Percentiles rank a stretch among this genome's conserved stretches.
Conservation (phyloP, 2,113 vertebrate species). For the Egretta garzetta region DNA sequence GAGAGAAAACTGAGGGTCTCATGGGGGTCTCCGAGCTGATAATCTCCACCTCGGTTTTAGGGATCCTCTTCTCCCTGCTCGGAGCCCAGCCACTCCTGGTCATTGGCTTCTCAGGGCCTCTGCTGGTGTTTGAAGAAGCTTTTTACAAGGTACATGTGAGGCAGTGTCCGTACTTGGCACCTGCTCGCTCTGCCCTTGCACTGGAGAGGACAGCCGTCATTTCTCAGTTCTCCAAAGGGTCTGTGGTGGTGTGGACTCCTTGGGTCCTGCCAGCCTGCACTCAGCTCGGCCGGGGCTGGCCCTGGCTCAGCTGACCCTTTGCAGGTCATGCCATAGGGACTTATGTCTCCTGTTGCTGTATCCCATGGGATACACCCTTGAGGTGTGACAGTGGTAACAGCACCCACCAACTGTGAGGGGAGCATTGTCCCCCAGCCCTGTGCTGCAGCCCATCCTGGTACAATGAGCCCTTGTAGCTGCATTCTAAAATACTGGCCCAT, state of each 20-base stretch:
- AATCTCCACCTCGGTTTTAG: constrained; percentile 92
- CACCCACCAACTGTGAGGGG: not conserved
- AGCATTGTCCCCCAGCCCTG: not conserved
- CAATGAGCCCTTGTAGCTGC: not conserved
- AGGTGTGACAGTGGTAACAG: not conserved
- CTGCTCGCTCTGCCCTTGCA: not conserved
- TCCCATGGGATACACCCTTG: not conserved
- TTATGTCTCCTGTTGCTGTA: not conserved
- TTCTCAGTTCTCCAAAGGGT: not conserved
- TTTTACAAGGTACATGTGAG: constrained; percentile 87
- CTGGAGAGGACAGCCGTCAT: not conserved
- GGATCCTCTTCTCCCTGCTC: constrained; percentile 91
- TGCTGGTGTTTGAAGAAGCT: constrained; percentile 97
- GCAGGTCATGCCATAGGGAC: accelerated
- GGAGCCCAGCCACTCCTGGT: constrained; percentile 95
- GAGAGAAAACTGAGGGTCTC: constrained; percentile 95
- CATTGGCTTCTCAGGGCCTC: constrained; percentile 94
- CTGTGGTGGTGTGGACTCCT: not conserved
- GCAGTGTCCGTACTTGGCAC: not conserved
- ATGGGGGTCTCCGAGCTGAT: constrained; percentile 98
- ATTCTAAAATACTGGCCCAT: not conserved
- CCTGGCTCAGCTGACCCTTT: not conserved
- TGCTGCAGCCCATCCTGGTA: not conserved
- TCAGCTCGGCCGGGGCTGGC: not conserved
- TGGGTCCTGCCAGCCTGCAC: not conserved